phyloP scores from a whole-genome alignment of 2,113 vertebrate species.

The Ameiurus melas region DNA sequence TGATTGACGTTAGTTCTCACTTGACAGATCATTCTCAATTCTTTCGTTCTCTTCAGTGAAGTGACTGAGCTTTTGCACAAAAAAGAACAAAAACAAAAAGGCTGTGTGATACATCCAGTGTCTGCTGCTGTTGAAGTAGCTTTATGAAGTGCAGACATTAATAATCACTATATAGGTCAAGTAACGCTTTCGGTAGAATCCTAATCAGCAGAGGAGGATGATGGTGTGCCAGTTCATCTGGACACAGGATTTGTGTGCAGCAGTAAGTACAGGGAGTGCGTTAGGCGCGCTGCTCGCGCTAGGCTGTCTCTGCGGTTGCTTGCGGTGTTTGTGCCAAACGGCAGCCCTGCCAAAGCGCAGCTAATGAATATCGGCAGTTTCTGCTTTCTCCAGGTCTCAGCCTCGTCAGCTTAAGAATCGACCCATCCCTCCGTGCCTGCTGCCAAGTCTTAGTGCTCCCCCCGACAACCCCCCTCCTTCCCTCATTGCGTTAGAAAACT shows the following conservation, averaged over 20 bases:
- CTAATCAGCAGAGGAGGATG: neutral
- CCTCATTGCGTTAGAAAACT: slow-evolving; percentile 13
- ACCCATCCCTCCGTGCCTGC: slow-evolving; percentile 53
- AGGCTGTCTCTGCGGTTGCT: slow-evolving; percentile 3
- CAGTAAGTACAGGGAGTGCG: neutral
- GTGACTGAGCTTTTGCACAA: neutral
- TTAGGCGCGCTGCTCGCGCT: slow-evolving; percentile 4
- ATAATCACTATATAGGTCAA: neutral
- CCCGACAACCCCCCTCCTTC: neutral
- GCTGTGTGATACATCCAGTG: neutral
- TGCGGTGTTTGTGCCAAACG: slow-evolving; percentile 23
- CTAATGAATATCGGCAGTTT: slow-evolving; percentile 64
- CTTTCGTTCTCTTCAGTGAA: neutral
- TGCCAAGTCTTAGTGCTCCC: slow-evolving; percentile 25
- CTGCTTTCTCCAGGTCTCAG: slow-evolving; percentile 50
- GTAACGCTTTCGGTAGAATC: neutral
- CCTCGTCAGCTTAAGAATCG: slow-evolving; percentile 57
- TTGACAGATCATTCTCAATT: neutral
- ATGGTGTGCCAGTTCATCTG: neutral
- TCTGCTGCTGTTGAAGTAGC: neutral
- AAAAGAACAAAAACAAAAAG: neutral
- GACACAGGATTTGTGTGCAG: slow-evolving; percentile 17
- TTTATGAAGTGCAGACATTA: neutral
- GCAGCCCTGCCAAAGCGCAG: slow-evolving; percentile 43
- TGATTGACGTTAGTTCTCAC: neutral